A percentile compares a stretch with the other conserved stretches of the same genome.
Evolutionary conservation across 2,113 vertebrate species (phyloP).

Genomic region (Tragelaphus scriptus): DNA sequence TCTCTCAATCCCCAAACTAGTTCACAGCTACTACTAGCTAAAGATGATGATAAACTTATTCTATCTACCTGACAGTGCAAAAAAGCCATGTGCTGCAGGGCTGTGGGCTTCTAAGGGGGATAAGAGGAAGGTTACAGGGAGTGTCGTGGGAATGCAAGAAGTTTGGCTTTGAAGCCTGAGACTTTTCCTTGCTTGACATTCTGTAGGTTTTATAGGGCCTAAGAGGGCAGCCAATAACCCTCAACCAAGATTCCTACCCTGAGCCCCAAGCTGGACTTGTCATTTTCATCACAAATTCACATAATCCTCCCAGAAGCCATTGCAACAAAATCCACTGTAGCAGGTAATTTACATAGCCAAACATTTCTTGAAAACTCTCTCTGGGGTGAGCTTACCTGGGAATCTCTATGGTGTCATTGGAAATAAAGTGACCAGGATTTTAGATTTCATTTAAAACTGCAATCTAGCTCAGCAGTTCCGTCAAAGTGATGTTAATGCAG

Average conservation of each 20-base stretch:
- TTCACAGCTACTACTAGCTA: slow-evolving; percentile 50
- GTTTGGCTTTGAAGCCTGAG: slow-evolving; percentile 52
- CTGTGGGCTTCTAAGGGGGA: neutral
- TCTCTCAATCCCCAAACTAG: slow-evolving; percentile 46
- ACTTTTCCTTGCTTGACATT: slow-evolving; percentile 53
- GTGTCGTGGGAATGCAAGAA: slow-evolving; percentile 37
- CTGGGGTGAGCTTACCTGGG: slow-evolving; percentile 66
- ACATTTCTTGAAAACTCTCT: slow-evolving; percentile 62
- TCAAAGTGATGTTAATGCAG: slow-evolving; percentile 44
- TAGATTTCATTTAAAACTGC: slow-evolving; percentile 58
- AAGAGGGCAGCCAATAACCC: slow-evolving; percentile 55
- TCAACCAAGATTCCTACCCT: neutral
- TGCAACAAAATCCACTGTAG: slow-evolving; percentile 60
- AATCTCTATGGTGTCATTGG: slow-evolving; percentile 27
- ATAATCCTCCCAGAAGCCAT: slow-evolving; percentile 51
- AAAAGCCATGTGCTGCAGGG: slow-evolving; percentile 58
- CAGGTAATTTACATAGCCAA: slow-evolving; percentile 68
- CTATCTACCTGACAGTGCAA: slow-evolving; percentile 56
- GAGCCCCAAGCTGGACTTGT: slow-evolving; percentile 55
- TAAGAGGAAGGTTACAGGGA: slow-evolving; percentile 6
- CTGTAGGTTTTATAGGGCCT: slow-evolving; percentile 47
- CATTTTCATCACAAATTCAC: slow-evolving; percentile 52
- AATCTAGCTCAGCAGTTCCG: slow-evolving; percentile 29
- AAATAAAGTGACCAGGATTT: slow-evolving; percentile 69
- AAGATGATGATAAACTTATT: slow-evolving; percentile 74